Base-by-base conservation (phyloP, 2,797 vertebrate species). In the Oreochromis mossambicus region DNA sequence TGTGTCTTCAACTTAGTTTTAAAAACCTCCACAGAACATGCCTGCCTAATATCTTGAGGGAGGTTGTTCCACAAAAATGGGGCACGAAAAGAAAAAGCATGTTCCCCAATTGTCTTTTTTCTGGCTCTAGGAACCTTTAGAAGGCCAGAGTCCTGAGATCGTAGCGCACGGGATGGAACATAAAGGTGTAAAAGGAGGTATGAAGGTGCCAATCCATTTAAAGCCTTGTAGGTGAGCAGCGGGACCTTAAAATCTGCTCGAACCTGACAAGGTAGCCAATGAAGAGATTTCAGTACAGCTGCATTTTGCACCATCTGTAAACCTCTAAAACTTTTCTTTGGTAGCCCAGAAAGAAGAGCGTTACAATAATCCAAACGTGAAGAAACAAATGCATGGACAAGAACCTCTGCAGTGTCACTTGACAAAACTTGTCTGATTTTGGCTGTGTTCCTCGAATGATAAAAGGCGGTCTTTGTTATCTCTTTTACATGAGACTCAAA, bases 61-160 rank as follows among this genome's bases (percentile, higher is more conserved):
- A 26, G 12, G 52, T 54, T 54, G 21, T 54, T 55, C 21, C 52
- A 55, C 52, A 55, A 55, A 26, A 26, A 54, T 3, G 2, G 21
- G 12, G 52, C 6, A 54, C 12, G 2, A 13, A 54, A 54, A 54
- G 2, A 0, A 54, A 26, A 54, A 1, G 2, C 52, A 26, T 4
- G 2, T 4, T 54, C 12, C 7, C 52, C 52, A 54, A 1, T 7
- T 4, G 21, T 54, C 21, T 54, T 54, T 26, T 54, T 54, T 54
- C 52, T 7, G 52, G 52, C 21, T 26, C 52, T 54, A 26, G 7
- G 52, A 26, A 14, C 0, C 6, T 54, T 26, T 24, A 54, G 21
- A 54, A 54, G 4, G 12, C 52, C 21, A 0, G 52, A 54, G 21
- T 54, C 52, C 0, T 54, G 52, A 24, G 52, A 54, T 24, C 1